phyloP scores from a whole-genome alignment of 2,797 vertebrate species.

The Sciurus vulgaris region DNA sequence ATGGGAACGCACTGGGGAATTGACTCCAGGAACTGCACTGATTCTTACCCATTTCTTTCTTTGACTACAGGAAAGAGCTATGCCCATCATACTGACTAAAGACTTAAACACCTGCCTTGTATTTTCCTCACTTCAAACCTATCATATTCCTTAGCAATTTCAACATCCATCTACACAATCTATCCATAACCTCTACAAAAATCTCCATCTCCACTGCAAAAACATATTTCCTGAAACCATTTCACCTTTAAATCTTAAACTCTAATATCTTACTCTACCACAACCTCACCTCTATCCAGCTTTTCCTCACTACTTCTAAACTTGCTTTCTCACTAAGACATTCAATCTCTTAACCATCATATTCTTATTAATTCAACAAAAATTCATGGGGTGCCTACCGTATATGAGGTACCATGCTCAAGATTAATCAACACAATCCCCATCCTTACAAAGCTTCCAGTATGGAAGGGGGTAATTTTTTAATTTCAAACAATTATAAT shows the following conservation, averaged over 20 bases:
- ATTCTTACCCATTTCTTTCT: neutral
- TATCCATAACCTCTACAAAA: constrained; percentile 28
- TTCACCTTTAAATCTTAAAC: constrained; percentile 36
- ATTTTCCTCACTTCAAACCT: constrained; percentile 45
- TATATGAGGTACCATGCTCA: neutral
- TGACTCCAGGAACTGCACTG: neutral
- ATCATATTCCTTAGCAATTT: constrained; percentile 6
- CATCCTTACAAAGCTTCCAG: neutral
- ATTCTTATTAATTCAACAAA: constrained; percentile 33
- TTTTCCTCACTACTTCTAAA: constrained; percentile 2
- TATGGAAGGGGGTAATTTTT: neutral
- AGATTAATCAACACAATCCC: constrained; percentile 29
- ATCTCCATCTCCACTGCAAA: neutral
- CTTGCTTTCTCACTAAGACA: neutral
- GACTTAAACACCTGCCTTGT: neutral
- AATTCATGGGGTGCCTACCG: neutral
- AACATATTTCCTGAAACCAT: neutral
- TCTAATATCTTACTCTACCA: neutral
- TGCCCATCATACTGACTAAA: neutral
- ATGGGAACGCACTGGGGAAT: neutral
- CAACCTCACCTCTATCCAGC: neutral
- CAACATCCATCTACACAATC: neutral
- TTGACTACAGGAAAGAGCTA: neutral
- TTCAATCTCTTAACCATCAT: neutral
- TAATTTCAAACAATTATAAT: constrained; percentile 26